phyloP scores from a whole-genome alignment of 30 jellyfish, hydroid and myxozoan species.

The Cassiopea andromeda region DNA sequence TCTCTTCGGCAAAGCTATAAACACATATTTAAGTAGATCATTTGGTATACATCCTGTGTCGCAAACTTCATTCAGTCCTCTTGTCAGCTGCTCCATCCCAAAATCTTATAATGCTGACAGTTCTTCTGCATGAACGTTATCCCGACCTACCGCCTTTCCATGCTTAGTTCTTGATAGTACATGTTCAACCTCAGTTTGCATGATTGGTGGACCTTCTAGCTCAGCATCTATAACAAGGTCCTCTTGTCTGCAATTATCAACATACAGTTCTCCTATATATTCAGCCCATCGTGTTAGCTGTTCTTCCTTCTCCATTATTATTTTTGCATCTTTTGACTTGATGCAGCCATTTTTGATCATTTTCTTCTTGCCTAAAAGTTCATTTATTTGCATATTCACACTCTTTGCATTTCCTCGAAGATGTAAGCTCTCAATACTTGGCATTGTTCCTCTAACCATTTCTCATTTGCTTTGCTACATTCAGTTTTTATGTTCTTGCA shows the following conservation, averaged over 20 bases:
- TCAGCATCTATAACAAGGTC: background rate
- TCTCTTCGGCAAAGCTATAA: constrained; percentile 33
- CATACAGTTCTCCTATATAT: constrained; percentile 11
- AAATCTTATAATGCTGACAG: background rate
- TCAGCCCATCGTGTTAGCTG: background rate
- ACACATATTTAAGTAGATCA: constrained; percentile 2
- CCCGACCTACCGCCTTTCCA: constrained; percentile 10
- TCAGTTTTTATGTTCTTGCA: constrained; percentile 10
- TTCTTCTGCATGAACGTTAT: background rate
- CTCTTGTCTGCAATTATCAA: background rate
- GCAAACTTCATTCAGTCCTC: background rate
- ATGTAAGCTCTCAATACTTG: constrained; percentile 31
- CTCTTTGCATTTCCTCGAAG: background rate
- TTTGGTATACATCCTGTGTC: constrained; percentile 17
- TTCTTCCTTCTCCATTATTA: constrained; percentile 13
- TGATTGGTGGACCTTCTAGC: background rate
- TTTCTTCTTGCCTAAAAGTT: background rate
- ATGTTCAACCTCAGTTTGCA: background rate
- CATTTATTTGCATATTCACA: background rate
- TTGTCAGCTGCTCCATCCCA: background rate
- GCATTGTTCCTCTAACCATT: constrained; percentile 52
- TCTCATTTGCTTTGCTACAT: constrained; percentile 41
- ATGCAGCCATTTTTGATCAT: constrained; percentile 3
- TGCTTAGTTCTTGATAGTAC: background rate
- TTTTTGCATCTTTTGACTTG: constrained; percentile 9